A percentile compares a stretch with the other conserved stretches of the same genome.
Conservation (phyloP, 2,797 vertebrate genomes). For the Micropoecilia bifurca region DNA sequence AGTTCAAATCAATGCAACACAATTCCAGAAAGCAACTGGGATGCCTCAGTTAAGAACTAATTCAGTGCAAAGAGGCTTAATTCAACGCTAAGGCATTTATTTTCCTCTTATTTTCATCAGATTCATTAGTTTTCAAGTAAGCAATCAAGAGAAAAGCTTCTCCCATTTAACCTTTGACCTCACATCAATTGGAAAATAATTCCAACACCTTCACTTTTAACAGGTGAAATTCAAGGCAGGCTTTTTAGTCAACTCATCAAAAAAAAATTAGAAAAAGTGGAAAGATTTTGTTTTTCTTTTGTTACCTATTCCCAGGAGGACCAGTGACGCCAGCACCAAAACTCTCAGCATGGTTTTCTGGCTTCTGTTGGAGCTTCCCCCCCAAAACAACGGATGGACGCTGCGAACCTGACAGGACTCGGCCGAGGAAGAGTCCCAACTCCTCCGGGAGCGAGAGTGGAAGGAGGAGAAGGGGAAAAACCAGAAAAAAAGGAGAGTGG, state of each 20-base stretch:
- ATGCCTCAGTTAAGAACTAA: constrained; percentile 22
- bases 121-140: constrained; percentile 38
- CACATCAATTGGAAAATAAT: constrained; percentile 17
- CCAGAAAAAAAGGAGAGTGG: constrained; percentile 16
- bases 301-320: constrained; percentile 82
- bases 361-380: constrained; percentile 64
- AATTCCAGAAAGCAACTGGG: constrained; percentile 31
- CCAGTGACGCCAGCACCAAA: constrained; percentile 76
- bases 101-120: constrained; percentile 28
- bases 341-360: constrained; percentile 79
- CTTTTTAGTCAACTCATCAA: constrained; percentile 13
- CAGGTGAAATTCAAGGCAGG: constrained; percentile 1
- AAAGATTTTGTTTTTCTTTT: not conserved
- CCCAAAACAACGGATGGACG: constrained; percentile 31
- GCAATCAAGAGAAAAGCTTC: constrained; percentile 6
- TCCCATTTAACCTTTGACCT: constrained; percentile 59
- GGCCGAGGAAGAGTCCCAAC: constrained; percentile 49
- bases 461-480: constrained; percentile 37
- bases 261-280: constrained; percentile 19
- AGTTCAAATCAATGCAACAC: constrained; percentile 28
- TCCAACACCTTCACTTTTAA: constrained; percentile 24
- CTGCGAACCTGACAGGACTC: constrained; percentile 43
- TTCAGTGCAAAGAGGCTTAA: constrained; percentile 25
- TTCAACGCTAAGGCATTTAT: constrained; percentile 20
- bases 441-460: constrained; percentile 48